A percentile compares a stretch with the other conserved stretches of the same genome.
phyloP scores from a whole-genome alignment of 2,888 invertebrate species.

The Caenorhabditis macrosperma region DNA sequence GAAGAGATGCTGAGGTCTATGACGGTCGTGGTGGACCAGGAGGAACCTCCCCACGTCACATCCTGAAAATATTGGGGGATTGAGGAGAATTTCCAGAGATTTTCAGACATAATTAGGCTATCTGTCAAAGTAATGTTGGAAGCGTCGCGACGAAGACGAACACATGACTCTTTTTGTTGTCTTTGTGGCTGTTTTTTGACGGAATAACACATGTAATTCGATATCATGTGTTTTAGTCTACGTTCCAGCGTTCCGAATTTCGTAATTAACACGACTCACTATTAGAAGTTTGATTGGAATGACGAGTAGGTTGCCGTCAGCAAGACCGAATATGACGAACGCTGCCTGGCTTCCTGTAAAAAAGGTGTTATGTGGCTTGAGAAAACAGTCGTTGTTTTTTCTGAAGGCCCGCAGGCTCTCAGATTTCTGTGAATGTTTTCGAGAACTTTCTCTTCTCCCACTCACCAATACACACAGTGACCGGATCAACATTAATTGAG shows the following conservation, averaged over 20 bases:
- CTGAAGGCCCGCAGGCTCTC: neutral
- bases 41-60: slow-evolving; percentile 63
- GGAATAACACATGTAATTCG: slow-evolving; percentile 38
- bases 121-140: slow-evolving; percentile 36
- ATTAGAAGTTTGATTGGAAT: slow-evolving; percentile 68
- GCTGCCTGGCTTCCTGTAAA: slow-evolving; percentile 64
- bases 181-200: slow-evolving; percentile 30
- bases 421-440: neutral
- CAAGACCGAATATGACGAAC: slow-evolving; percentile 69
- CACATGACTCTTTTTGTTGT: slow-evolving; percentile 40
- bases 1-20: slow-evolving; percentile 47
- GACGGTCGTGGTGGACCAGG: slow-evolving; percentile 53
- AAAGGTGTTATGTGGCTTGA: too few relatives aligned
- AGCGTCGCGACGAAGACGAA: slow-evolving; percentile 12
- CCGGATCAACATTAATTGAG: slow-evolving; percentile 26
- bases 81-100: slow-evolving; percentile 2
- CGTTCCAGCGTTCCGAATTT: neutral
- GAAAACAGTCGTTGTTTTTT: too few relatives aligned
- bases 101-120: slow-evolving; percentile 3
- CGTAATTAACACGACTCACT: slow-evolving; percentile 45
- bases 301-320: slow-evolving; percentile 70
- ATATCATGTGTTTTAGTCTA: slow-evolving; percentile 19
- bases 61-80: slow-evolving; percentile 39
- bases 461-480: slow-evolving; percentile 58
- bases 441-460: neutral